A percentile compares a stretch with the other conserved stretches of the same genome.
Conservation (phyloP, 2,888 invertebrate genomes). For the Caprella mutica region DNA sequence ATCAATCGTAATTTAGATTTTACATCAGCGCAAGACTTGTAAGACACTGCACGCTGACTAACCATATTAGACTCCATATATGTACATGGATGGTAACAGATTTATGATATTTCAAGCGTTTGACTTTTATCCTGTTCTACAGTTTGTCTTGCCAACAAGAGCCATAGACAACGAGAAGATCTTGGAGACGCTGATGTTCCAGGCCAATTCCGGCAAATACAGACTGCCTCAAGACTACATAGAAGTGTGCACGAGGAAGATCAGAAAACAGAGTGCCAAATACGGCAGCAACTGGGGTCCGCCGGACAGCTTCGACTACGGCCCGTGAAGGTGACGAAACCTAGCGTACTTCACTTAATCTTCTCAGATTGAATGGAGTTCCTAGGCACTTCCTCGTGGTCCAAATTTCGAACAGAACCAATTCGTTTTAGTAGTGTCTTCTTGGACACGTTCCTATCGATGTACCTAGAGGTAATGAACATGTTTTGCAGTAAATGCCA, state of each 20-base stretch:
- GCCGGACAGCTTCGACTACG: constrained; percentile 69
- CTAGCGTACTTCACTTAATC: not conserved
- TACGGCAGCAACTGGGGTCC: constrained; percentile 70
- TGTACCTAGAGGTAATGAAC: too few species aligned
- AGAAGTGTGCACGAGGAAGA: constrained; percentile 71
- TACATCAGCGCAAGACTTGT: too few species aligned
- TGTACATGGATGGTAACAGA: too few species aligned
- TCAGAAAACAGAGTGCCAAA: constrained; percentile 78
- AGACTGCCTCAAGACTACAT: constrained; percentile 76
- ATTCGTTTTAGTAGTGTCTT: too few species aligned
- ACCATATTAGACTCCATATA: too few species aligned
- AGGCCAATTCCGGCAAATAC: constrained; percentile 86
- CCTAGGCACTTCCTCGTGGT: constrained; percentile 1
- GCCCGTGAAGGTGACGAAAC: constrained; percentile 37
- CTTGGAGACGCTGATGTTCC: constrained; percentile 81
- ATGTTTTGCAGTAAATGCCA: too few species aligned
- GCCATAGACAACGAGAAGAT: constrained; percentile 85
- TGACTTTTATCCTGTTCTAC: constrained; percentile 36
- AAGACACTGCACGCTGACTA: too few species aligned
- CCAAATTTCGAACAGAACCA: not conserved
- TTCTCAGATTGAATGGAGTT: not conserved
- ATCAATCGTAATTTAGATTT: too few species aligned
- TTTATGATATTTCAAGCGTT: not conserved
- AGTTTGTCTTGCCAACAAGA: constrained; percentile 80
- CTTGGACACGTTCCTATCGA: too few species aligned